A percentile compares a stretch with the other conserved stretches of the same genome.
These are phyloP conservation scores for Catocala sponsa DNA, from an alignment of 2,888 invertebrate species.

Conservation along the genomic window DNA sequence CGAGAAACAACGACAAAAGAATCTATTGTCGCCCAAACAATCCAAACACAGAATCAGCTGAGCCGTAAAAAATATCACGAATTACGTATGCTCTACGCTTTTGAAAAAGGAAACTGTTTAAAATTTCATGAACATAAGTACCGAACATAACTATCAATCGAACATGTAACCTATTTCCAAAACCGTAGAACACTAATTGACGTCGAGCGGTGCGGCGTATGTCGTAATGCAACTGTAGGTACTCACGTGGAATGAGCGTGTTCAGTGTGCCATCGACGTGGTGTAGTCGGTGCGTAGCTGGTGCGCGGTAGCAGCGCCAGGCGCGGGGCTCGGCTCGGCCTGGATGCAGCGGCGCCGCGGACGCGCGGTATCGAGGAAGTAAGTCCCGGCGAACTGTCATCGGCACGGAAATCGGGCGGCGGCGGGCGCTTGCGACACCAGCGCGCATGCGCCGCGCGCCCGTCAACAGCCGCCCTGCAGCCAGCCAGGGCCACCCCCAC, in stretches of 20 bases:
- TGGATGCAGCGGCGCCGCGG: constrained; percentile 75
- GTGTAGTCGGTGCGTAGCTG: constrained; percentile 54
- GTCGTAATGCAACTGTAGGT: constrained; percentile 57
- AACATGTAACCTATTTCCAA: constrained; percentile 49
- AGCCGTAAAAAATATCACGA: constrained; percentile 33
- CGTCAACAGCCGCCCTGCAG: constrained; percentile 87
- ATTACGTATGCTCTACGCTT: constrained; percentile 42
- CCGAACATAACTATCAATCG: constrained; percentile 10
- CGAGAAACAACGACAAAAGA: constrained; percentile 26
- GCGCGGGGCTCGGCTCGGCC: constrained; percentile 50
- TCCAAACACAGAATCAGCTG: constrained; percentile 47
- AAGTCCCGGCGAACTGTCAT: constrained; percentile 89
- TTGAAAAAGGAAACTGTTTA: constrained; percentile 34
- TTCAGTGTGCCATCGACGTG: constrained; percentile 78
- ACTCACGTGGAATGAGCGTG: constrained; percentile 71
- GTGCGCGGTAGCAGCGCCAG: constrained; percentile 53
- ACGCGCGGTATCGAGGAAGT: constrained; percentile 86
- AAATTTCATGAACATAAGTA: constrained; percentile 14
- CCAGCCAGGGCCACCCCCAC: constrained; percentile 63
- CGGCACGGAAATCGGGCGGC: constrained; percentile 89
- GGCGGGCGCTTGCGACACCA: constrained; percentile 69
- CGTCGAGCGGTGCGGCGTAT: constrained; percentile 19
- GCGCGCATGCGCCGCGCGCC: constrained; percentile 87
- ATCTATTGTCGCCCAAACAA: constrained; percentile 32
- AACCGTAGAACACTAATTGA: constrained; percentile 48